Percentiles rank a stretch among this genome's conserved stretches.
Conservation (phyloP, 2,113 vertebrate genomes). For the Smithornis capensis region DNA sequence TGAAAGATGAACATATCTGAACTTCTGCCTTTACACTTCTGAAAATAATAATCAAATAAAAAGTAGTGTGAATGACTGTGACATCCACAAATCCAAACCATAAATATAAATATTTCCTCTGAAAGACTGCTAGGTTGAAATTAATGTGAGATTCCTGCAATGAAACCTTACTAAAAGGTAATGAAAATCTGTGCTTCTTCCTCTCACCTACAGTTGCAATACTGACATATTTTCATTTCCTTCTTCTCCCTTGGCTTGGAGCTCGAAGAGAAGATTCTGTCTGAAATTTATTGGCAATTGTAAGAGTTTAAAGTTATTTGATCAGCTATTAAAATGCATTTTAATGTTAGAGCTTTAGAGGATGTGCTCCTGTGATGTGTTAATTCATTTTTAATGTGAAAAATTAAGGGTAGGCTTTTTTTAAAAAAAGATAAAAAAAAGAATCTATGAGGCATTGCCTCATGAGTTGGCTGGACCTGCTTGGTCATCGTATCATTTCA, state of each 20-base stretch:
- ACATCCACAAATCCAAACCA: not conserved
- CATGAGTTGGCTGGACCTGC: not conserved
- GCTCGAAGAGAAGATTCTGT: not conserved
- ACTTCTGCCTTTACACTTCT: rapidly evolving
- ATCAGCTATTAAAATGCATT: slow-evolving; percentile 50
- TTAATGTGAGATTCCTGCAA: not conserved
- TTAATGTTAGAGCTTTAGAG: not conserved
- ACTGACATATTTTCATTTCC: not conserved
- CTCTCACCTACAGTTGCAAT: not conserved
- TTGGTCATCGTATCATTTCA: not conserved
- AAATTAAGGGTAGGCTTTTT: not conserved
- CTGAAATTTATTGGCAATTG: slow-evolving; percentile 9
- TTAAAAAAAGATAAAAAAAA: not conserved
- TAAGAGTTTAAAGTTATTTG: slow-evolving; percentile 14
- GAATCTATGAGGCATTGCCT: not conserved
- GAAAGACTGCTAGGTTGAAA: not conserved
- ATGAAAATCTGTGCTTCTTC: not conserved
- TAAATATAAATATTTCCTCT: not conserved
- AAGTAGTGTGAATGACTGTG: not conserved
- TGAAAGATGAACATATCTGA: not conserved
- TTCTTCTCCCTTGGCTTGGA: not conserved
- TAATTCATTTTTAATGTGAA: slow-evolving; percentile 30
- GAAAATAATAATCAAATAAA: not conserved
- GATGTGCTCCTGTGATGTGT: not conserved
- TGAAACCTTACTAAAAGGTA: not conserved